Base-by-base conservation (phyloP, 2,797 vertebrate species). In the Myiotriccus ornatus region DNA sequence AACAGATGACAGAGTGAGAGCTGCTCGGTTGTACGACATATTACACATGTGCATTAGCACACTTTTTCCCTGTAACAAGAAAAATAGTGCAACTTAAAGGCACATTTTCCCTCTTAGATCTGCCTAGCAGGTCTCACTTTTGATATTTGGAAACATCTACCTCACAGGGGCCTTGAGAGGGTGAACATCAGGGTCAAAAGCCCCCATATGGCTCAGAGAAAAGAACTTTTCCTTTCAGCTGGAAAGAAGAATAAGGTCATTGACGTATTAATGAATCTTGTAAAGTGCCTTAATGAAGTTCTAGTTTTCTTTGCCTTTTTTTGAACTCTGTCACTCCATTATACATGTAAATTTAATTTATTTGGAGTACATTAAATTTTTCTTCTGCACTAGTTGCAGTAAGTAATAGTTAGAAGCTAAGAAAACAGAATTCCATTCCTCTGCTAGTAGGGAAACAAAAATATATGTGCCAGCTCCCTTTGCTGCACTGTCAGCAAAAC, bases 341-440 rank as follows among this genome's bases (percentile, higher is more conserved):
- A 89, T 84, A 71, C 69, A 94, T 93, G 80, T 92, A 96, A 95
- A 90, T 95, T 93, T 95, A 94, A 95, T 96, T 97, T 96, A 96
- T 84, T 94, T 87, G 76, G 73, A 92, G 93, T 91, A 93, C 87
- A 95, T 97, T 95, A 95, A 92, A 96, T 95, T 97, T 95, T 95
- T 95, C 89, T 84, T 96, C 90, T 68, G 24, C 77, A 81, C 80
- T 68, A 95, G 85, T 52, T 94, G 71, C 67, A 96, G 82, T 92
- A 78, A 97, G 82, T 91, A 94, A 94, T 88, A 93, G 78, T 87
- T 85, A 78, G 95, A 95, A 96, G 92, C 84, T 92, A 96, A 94
- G 86, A 92, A 97, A 95, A 95, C 88, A 96, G 78, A 96, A 94
- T 95, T 84, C 91, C 90, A 93, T 94, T 94, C 86, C 79, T 85